Conservation (phyloP, 2,888 invertebrate species). For the Pogonocherus hispidulus region DNA sequence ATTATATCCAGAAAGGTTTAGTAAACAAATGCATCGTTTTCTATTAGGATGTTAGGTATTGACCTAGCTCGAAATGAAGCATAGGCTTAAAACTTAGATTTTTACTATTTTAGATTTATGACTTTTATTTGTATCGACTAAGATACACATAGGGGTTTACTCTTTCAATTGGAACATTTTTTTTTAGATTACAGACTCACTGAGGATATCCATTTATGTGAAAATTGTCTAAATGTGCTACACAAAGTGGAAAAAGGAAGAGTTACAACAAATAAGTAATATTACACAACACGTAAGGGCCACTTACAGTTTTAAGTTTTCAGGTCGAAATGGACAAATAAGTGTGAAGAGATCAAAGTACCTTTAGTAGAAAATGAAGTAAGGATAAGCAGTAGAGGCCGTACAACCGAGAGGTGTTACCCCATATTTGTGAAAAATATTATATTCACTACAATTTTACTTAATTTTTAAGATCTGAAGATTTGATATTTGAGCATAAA, state of each 20-base stretch:
- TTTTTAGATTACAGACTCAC: slow-evolving; percentile 54
- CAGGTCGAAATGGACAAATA: neutral
- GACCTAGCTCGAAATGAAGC: too few species aligned
- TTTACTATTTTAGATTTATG: too few species aligned
- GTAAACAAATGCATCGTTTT: too few species aligned
- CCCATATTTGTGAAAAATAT: too few species aligned
- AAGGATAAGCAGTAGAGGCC: neutral
- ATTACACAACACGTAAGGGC: neutral
- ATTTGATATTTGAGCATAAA: neutral
- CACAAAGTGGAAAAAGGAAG: neutral
- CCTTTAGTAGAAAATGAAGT: neutral
- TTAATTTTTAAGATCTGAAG: neutral
- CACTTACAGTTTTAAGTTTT: neutral
- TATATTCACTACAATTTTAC: too few species aligned
- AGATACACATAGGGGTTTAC: too few species aligned
- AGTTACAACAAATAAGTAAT: slow-evolving; percentile 27
- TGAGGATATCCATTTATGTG: slow-evolving; percentile 45
- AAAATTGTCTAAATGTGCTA: slow-evolving; percentile 16
- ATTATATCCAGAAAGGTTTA: too few species aligned
- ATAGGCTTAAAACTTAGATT: too few species aligned
- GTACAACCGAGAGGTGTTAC: neutral
- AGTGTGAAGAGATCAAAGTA: neutral
- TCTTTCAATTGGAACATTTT: too few species aligned
- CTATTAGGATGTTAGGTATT: too few species aligned
- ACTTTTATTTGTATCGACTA: too few species aligned